These are phyloP conservation scores for Alviniconcha strummeri DNA, from an alignment of 2,888 invertebrate genomes.

Conservation along the genomic window DNA sequence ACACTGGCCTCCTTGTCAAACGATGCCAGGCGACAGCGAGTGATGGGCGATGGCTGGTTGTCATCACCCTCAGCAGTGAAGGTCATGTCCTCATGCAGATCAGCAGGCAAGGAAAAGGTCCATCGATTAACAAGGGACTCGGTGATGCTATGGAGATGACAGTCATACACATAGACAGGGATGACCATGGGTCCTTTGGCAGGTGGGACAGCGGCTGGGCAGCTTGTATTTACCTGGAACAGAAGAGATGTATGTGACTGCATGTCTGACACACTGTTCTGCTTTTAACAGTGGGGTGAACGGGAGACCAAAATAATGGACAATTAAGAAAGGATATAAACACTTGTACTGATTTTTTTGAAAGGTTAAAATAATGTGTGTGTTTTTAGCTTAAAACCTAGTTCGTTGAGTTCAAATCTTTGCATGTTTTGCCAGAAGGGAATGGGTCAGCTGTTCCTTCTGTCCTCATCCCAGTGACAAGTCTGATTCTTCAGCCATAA, in stretches of 20 bases:
- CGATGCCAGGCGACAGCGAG: conserved; percentile 37
- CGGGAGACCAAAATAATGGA: no score
- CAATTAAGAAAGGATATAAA: no score
- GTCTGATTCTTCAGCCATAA: no score
- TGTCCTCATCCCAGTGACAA: no score
- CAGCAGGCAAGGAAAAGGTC: conserved; percentile 47
- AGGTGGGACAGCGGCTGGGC: conserved; percentile 31
- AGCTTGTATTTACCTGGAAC: conserved; percentile 40
- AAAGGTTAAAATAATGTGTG: no score
- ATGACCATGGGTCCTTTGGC: conserved; percentile 57
- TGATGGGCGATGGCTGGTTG: conserved; percentile 32
- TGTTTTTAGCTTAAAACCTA: no score
- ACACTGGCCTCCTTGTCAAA: conserved; percentile 41
- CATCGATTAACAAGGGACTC: conserved; percentile 66
- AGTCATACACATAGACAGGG: conserved; percentile 83
- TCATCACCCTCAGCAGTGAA: conserved; percentile 49
- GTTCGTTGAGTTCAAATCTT: no score
- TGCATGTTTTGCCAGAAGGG: no score
- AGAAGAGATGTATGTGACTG: not conserved
- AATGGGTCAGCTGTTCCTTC: no score
- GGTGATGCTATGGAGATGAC: conserved; percentile 78
- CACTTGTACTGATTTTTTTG: no score
- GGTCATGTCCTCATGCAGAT: conserved; percentile 68
- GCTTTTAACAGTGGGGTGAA: no score
- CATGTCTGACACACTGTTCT: no score